Conservation (phyloP, 2,888 invertebrate genomes). For the Carpatolechia fugitivella region DNA sequence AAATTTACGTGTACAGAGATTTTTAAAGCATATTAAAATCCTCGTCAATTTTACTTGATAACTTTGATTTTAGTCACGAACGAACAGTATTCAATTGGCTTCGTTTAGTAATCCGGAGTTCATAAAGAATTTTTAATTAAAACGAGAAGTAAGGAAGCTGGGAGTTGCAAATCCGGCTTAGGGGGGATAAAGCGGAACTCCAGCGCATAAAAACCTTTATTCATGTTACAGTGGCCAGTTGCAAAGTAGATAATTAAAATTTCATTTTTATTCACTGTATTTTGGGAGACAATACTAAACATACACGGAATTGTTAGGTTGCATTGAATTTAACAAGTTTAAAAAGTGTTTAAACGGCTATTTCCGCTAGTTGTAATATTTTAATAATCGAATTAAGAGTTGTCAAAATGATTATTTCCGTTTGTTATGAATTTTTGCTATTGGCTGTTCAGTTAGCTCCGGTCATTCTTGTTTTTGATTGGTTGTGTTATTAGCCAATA, state of each 20-base stretch:
- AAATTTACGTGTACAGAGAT: too few relatives aligned
- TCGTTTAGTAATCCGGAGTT: conserved; percentile 44
- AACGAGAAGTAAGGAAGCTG: conserved; percentile 55
- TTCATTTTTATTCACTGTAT: neutral
- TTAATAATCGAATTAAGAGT: too few relatives aligned
- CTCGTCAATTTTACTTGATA: conserved; percentile 13
- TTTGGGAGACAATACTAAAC: neutral
- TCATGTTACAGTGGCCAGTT: conserved; percentile 40
- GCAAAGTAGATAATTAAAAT: conserved; percentile 32
- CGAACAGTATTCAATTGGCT: conserved; percentile 39
- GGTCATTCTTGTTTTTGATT: too few relatives aligned
- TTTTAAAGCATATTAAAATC: neutral
- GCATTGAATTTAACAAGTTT: too few relatives aligned
- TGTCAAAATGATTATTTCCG: too few relatives aligned
- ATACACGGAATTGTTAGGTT: too few relatives aligned
- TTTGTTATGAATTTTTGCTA: too few relatives aligned
- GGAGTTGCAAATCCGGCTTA: conserved; percentile 72
- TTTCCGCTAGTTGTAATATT: too few relatives aligned
- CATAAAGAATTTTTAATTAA: conserved; percentile 71
- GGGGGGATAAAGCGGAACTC: conserved; percentile 61
- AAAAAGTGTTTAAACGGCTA: too few relatives aligned
- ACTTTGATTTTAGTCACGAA: conserved; percentile 20
- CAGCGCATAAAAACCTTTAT: conserved; percentile 55
- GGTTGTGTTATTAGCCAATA: too few relatives aligned
- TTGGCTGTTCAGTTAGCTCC: too few relatives aligned